phyloP scores from a whole-genome alignment of 2,113 vertebrate genomes.

The Bujurquina vittata region DNA sequence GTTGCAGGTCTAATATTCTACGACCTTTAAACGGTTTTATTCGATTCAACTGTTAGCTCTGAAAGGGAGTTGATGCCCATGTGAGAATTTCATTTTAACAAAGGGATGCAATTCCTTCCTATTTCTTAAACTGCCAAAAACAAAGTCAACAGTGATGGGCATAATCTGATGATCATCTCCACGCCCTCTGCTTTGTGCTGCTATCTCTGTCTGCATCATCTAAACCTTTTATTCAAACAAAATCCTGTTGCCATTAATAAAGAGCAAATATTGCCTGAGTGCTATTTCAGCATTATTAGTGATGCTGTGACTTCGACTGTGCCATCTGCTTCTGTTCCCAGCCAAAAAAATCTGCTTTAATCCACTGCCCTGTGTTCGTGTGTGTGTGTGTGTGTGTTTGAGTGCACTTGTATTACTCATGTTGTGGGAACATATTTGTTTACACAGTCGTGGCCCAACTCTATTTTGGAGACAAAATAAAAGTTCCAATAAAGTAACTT shows the following conservation, averaged over 20 bases:
- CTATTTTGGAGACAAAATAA: background rate
- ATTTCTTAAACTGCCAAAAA: slow-evolving; percentile 63
- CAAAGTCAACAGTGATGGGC: slow-evolving; percentile 43
- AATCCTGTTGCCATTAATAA: slow-evolving; percentile 57
- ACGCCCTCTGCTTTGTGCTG: slow-evolving; percentile 18
- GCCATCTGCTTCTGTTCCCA: slow-evolving; percentile 38
- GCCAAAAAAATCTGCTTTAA: slow-evolving; percentile 33
- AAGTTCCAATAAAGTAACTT: background rate
- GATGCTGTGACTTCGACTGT: slow-evolving; percentile 26
- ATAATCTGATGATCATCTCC: slow-evolving; percentile 66
- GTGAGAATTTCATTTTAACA: slow-evolving; percentile 50
- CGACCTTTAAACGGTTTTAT: background rate
- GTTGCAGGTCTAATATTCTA: background rate
- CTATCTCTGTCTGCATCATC: slow-evolving; percentile 37
- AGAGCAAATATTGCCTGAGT: slow-evolving; percentile 39
- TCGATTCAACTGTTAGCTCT: slow-evolving; percentile 3
- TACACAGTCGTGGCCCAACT: background rate
- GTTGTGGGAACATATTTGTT: background rate
- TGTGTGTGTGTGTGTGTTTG: slow-evolving; percentile 8
- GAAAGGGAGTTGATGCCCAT: background rate
- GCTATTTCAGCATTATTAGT: slow-evolving; percentile 39
- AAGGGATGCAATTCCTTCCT: slow-evolving; percentile 59
- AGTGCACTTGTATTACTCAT: background rate
- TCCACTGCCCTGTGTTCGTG: slow-evolving; percentile 11
- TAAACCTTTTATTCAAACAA: slow-evolving; percentile 59